Evolutionary conservation across 2,113 vertebrate genomes (phyloP).

Genomic region (Gymnogyps californianus): DNA sequence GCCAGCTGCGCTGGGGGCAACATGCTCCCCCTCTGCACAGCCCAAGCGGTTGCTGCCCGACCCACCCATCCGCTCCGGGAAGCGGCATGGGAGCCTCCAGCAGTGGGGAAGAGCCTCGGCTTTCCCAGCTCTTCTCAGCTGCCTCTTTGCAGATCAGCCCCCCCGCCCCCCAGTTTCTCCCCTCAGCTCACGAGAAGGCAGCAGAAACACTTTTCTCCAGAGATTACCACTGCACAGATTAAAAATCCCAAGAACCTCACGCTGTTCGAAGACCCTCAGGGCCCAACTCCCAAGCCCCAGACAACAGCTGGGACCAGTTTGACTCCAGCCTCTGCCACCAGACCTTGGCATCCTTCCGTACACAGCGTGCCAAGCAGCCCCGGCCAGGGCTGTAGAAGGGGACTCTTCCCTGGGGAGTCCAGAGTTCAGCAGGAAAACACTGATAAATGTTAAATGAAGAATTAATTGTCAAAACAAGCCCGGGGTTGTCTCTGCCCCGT

Average conservation of each 20-base stretch:
- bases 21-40: rapidly evolving
- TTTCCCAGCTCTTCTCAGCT: background rate
- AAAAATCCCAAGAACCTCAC: background rate
- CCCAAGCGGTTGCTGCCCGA: no score
- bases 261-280: background rate
- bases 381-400: background rate
- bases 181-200: background rate
- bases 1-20: rapidly evolving
- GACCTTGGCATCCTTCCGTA: background rate
- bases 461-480: background rate
- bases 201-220: background rate
- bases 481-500: background rate
- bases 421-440: background rate
- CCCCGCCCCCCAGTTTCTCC: background rate
- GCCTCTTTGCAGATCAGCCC: background rate
- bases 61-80: rapidly evolving
- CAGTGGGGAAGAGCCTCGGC: background rate
- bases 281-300: background rate
- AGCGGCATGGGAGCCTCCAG: rapidly evolving
- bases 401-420: background rate
- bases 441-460: background rate
- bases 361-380: background rate
- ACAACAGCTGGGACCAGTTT: background rate
- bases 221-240: background rate
- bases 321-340: background rate